A percentile compares a stretch with the other conserved stretches of the same genome.
These are phyloP conservation scores for Cygnus atratus DNA, from an alignment of 2,113 vertebrate species.

Conservation along the genomic window DNA sequence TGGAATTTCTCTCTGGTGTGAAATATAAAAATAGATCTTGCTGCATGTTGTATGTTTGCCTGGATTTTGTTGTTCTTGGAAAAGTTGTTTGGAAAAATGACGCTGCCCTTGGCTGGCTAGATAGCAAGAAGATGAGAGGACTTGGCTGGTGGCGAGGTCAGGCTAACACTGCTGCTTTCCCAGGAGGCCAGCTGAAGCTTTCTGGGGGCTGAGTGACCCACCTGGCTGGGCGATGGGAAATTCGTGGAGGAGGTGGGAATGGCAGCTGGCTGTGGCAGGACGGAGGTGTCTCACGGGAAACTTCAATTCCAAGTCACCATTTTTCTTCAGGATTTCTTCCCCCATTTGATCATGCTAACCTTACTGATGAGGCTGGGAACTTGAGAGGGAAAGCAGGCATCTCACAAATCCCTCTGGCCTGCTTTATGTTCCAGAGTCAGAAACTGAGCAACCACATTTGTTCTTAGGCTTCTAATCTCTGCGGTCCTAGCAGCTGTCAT, in stretches of 20 bases:
- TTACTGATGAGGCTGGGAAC: neutral
- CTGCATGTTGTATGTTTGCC: neutral
- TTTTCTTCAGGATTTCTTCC: neutral
- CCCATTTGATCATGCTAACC: neutral
- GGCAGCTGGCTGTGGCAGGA: neutral
- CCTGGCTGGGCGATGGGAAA: accelerated
- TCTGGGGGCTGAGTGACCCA: neutral
- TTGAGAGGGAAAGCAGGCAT: neutral
- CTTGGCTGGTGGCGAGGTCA: neutral
- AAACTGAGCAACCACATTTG: neutral
- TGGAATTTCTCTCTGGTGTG: neutral
- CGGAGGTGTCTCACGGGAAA: too few relatives aligned
- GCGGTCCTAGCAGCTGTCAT: neutral
- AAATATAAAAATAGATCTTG: neutral
- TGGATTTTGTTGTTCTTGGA: neutral
- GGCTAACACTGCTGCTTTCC: neutral
- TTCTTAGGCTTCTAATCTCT: neutral
- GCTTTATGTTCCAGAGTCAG: neutral
- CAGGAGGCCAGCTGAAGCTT: neutral
- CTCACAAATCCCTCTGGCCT: neutral
- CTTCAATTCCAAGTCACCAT: neutral
- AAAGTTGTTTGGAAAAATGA: neutral
- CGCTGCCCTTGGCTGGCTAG: neutral
- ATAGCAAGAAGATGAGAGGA: neutral
- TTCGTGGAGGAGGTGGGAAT: neutral